Conservation (phyloP, 2,113 vertebrate species). For the Colossoma macropomum region DNA sequence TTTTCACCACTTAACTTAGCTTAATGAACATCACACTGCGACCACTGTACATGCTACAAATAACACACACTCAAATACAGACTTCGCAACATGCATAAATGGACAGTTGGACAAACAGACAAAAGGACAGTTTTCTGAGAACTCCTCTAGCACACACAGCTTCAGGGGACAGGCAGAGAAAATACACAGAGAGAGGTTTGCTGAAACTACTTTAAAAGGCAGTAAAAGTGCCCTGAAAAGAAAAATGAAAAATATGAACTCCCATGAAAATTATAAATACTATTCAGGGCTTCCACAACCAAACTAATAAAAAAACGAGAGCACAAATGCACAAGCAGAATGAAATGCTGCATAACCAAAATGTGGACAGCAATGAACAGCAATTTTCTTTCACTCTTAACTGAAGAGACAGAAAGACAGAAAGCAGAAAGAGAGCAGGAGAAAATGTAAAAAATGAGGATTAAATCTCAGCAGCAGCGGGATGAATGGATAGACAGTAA, state of each 20-base stretch:
- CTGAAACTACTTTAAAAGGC: neutral
- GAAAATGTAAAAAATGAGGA: neutral
- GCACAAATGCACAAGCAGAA: neutral
- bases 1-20: neutral
- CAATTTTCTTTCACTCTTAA: neutral
- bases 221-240: neutral
- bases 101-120: neutral
- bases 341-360: neutral
- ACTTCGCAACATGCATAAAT: neutral
- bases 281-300: neutral
- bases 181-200: neutral
- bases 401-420: neutral
- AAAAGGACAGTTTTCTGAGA: neutral
- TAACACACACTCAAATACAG: neutral
- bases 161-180: neutral
- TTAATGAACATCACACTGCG: conserved; percentile 21
- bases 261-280: neutral
- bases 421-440: conserved; percentile 4
- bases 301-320: neutral
- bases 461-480: neutral
- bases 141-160: neutral
- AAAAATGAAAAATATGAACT: neutral
- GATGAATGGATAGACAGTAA: neutral
- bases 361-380: neutral
- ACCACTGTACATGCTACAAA: conserved; percentile 20